Base-by-base conservation (phyloP, 2,888 invertebrate genomes). In the Tetanocera ferruginea region DNA sequence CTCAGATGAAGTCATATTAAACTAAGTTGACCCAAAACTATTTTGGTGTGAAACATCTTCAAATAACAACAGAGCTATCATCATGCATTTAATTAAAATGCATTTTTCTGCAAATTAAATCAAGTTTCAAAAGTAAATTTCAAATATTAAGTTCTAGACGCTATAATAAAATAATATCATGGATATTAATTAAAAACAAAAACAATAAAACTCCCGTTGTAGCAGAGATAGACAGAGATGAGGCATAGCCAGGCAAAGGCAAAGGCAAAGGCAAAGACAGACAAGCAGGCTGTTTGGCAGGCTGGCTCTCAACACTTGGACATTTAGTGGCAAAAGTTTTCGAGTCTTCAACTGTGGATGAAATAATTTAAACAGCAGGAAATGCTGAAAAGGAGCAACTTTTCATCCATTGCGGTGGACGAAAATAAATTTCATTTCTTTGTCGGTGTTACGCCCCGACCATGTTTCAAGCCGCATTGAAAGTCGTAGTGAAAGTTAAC, bases 161-260 rank as follows among this genome's bases (percentile, higher is more conserved):
- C 49, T 51, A 72, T 57, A 72, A 72, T 57, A 43, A 55, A 72
- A 72, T 72, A 72, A 37, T 72, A 72, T 69, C 69, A 51, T 60
- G 72, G 72, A 72, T 72, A 72, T 72, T 60, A 72, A 72, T 72
- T 60, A 72, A 72, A 72, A 60, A 43, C 72, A 60, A 70, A 52
- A 70, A 52, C 28, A 57, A 34, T 23, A 37, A 43, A 57, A 57
- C 57, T 60, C 28, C 28, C 28, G 28, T 28, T 28, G 28, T 9
- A 28, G 60, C 60, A 28, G 4, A 28, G 25, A 28, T 14, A 28
- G 28, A 17, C 60, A 57, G 3, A 31, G 43, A 43, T 43, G 43
- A 43, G 11, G 14, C 43, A 43, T 14, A 43, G 43, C 11, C 43
- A 43, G 43, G 43, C 43, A 43, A 11, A 43, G 14, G 11, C n/a